Percentiles rank a stretch among this genome's conserved stretches.
phyloP scores from a whole-genome alignment of 2,888 invertebrate genomes.

The Polia nebulosa region DNA sequence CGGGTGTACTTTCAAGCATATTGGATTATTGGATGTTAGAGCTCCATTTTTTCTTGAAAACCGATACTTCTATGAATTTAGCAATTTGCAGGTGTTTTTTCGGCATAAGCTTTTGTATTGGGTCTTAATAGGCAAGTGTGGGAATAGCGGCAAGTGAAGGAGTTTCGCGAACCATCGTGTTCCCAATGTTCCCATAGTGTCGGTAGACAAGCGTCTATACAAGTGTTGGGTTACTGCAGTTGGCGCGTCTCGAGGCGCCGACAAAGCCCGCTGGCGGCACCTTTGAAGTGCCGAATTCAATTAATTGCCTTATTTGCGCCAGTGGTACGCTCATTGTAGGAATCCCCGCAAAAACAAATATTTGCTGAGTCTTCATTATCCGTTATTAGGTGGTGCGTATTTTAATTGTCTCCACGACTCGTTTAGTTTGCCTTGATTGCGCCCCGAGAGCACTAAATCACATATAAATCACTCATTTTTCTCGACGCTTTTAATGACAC shows the following conservation, averaged over 20 bases:
- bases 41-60: slow-evolving; percentile 69
- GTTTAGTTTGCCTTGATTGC: slow-evolving; percentile 56
- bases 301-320: slow-evolving; percentile 90
- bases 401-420: slow-evolving; percentile 76
- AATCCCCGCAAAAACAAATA: slow-evolving; percentile 90
- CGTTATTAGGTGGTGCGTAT: slow-evolving; percentile 85
- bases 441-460: slow-evolving; percentile 42
- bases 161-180: slow-evolving; percentile 71
- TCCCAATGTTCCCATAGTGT: slow-evolving; percentile 48
- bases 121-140: slow-evolving; percentile 68
- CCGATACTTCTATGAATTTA: slow-evolving; percentile 69
- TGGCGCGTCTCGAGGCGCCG: slow-evolving; percentile 78
- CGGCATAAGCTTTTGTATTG: slow-evolving; percentile 66
- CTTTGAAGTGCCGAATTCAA: slow-evolving; percentile 90
- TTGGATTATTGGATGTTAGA: slow-evolving; percentile 3
- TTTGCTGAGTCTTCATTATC: slow-evolving; percentile 88
- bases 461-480: slow-evolving; percentile 60
- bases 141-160: slow-evolving; percentile 72
- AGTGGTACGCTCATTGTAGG: slow-evolving; percentile 82
- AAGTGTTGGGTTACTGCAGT: slow-evolving; percentile 84
- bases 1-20: slow-evolving; percentile 3
- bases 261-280: slow-evolving; percentile 86
- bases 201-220: slow-evolving; percentile 74
- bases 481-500: slow-evolving; percentile 39
- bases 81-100: slow-evolving; percentile 73